Evolutionary conservation across 2,797 vertebrate genomes (phyloP).

Genomic region (Parauchenoglanis ngamensis): DNA sequence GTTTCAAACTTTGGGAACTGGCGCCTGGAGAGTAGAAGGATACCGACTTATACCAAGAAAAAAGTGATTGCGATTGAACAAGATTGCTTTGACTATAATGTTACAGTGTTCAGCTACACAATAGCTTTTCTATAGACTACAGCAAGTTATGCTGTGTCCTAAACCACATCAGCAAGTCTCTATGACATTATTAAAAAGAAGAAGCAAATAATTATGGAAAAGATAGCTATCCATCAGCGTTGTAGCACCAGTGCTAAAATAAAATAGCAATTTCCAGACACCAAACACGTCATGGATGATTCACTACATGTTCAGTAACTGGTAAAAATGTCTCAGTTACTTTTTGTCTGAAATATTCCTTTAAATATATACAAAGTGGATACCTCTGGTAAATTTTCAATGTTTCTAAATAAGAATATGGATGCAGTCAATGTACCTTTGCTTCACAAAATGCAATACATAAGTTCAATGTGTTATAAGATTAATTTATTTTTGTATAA

Average conservation of each 20-base stretch:
- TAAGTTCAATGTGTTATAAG: slow-evolving; percentile 70
- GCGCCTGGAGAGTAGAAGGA: neutral
- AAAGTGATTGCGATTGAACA: neutral
- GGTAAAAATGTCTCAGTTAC: neutral
- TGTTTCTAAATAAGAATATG: neutral
- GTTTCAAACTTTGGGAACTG: neutral
- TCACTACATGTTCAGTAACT: neutral
- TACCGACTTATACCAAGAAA: neutral
- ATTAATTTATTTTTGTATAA: slow-evolving; percentile 73
- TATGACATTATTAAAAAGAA: neutral
- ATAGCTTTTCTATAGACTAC: neutral
- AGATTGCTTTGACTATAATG: neutral
- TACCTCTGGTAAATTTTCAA: neutral
- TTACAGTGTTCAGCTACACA: neutral
- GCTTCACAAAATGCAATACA: slow-evolving; percentile 33
- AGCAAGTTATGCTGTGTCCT: neutral
- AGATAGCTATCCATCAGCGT: neutral
- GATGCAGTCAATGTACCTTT: neutral
- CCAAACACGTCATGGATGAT: neutral
- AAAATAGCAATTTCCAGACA: too few relatives aligned
- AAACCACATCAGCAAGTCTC: neutral
- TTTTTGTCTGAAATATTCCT: neutral
- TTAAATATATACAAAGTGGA: neutral
- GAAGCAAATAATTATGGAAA: neutral
- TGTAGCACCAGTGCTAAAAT: neutral